Evolutionary conservation across 2,113 vertebrate genomes (phyloP).

Genomic region (Miniopterus natalensis): DNA sequence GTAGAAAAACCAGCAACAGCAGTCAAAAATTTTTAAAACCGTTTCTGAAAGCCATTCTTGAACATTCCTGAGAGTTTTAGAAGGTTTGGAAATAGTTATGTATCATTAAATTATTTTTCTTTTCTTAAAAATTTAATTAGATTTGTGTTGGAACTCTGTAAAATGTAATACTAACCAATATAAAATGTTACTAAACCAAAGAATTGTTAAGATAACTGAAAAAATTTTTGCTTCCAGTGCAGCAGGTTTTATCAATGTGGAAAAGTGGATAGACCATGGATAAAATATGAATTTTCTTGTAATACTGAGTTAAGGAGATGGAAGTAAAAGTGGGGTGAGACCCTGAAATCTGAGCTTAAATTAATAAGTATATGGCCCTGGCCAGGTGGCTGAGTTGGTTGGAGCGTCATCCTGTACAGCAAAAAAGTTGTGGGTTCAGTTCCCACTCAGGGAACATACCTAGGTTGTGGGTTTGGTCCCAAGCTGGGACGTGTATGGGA

Average conservation of each 20-base stretch:
- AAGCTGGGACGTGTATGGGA: not conserved
- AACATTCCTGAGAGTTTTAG: not conserved
- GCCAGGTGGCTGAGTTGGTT: no score
- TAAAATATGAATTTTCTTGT: not conserved
- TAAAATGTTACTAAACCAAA: not conserved
- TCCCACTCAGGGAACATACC: not conserved
- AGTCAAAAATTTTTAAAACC: slow-evolving; percentile 38
- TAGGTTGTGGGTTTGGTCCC: not conserved
- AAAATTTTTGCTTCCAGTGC: not conserved
- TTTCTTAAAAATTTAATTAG: not conserved
- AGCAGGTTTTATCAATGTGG: not conserved
- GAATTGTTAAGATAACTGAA: not conserved
- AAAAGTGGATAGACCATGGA: not conserved
- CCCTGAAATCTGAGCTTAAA: not conserved
- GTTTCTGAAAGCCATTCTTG: slow-evolving; percentile 29
- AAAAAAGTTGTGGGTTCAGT: not conserved
- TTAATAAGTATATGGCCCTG: not conserved
- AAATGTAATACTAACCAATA: not conserved
- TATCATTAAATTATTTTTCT: not conserved
- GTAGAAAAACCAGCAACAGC: slow-evolving; percentile 11
- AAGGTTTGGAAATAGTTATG: not conserved
- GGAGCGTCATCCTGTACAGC: no score
- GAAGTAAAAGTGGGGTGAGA: not conserved
- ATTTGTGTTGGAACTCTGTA: not conserved
- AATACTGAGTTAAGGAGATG: not conserved